These are phyloP conservation scores for Panagrolaimus sp. DNA, from an alignment of 1,140 invertebrate species.

Conservation along the genomic window DNA sequence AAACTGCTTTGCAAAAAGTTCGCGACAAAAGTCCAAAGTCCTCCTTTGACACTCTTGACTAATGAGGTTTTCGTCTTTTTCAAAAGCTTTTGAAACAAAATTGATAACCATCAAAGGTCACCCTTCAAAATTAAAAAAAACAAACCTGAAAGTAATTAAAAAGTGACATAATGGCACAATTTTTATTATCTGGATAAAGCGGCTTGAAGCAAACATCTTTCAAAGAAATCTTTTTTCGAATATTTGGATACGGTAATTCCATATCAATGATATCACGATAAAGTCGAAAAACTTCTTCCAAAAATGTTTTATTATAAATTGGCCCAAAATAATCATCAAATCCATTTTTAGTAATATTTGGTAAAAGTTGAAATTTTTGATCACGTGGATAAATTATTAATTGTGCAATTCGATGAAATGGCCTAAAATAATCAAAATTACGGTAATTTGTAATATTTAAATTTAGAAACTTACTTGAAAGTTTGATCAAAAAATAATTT, in stretches of 20 bases:
- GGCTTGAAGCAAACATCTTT: conserved; percentile 87
- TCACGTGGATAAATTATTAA: conserved; percentile 68
- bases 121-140: background rate
- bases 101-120: too few relatives aligned
- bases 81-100: too few relatives aligned
- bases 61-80: conserved; percentile 58
- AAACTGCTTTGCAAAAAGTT: too few relatives aligned
- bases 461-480: conserved; percentile 65
- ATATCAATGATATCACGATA: conserved; percentile 17
- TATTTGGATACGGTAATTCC: conserved; percentile 14
- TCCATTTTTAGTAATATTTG: conserved; percentile 22
- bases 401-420: conserved; percentile 90
- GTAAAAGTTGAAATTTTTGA: conserved; percentile 18
- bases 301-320: conserved; percentile 74
- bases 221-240: conserved; percentile 59
- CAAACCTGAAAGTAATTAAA: conserved; percentile 78
- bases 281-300: conserved; percentile 66
- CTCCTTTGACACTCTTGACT: conserved; percentile 43
- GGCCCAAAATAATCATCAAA: conserved; percentile 59
- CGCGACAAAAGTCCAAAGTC: background rate
- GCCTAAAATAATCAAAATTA: conserved; percentile 64
- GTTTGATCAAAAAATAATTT: conserved; percentile 82
- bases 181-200: conserved; percentile 66
- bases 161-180: conserved; percentile 81
- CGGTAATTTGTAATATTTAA: background rate